A percentile compares a stretch with the other conserved stretches of the same genome.
Conservation (phyloP, 2,797 vertebrate species). For the Urophycis tenuis region DNA sequence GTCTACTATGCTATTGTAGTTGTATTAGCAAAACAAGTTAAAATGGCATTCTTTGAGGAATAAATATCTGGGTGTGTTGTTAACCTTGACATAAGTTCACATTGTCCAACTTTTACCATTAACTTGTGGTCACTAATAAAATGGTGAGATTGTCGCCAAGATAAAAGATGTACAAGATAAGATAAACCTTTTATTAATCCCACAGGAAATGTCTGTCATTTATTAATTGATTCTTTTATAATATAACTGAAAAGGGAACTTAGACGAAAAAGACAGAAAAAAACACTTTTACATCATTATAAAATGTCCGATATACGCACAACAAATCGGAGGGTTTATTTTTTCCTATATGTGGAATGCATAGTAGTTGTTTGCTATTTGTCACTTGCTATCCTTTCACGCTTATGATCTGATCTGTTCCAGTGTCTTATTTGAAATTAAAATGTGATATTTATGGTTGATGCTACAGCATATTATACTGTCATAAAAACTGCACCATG, state of each 20-base stretch:
- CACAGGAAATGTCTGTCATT: not conserved
- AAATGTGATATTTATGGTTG: constrained; percentile 5
- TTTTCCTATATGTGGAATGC: not conserved
- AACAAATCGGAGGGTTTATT: not conserved
- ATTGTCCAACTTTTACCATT: not conserved
- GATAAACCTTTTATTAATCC: constrained; percentile 1
- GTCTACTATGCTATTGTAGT: not conserved
- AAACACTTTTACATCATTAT: not conserved
- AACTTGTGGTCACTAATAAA: not conserved
- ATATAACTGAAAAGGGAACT: not conserved
- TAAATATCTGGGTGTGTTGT: not conserved
- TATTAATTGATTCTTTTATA: not conserved
- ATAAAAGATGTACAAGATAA: not conserved
- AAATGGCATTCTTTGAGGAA: not conserved
- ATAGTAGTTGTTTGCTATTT: not conserved
- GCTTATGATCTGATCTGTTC: constrained; percentile 3
- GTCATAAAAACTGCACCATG: not conserved
- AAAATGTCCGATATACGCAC: not conserved
- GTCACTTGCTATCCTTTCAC: constrained; percentile 1
- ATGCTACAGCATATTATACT: not conserved
- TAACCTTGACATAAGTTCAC: not conserved
- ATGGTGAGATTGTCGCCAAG: not conserved
- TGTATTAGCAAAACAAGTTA: not conserved
- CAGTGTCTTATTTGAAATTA: constrained; percentile 4
- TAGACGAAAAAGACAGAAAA: not conserved